A percentile compares a stretch with the other conserved stretches of the same genome.
Evolutionary conservation across 2,113 vertebrate species (phyloP).

Genomic region (Pycnonotus jocosus): DNA sequence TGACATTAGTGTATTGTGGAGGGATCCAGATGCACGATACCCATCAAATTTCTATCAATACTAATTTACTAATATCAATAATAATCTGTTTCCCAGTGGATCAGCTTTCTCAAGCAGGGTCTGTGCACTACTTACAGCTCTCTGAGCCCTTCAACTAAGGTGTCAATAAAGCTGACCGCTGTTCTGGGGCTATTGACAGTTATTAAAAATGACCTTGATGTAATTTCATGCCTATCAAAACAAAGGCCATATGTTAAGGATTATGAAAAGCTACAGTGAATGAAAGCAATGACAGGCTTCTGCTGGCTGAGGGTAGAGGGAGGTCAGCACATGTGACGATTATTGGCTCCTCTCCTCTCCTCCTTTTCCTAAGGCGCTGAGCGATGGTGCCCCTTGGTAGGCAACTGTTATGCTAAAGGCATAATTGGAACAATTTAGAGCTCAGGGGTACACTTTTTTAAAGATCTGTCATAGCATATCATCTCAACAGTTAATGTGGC

Average conservation of each 20-base stretch:
- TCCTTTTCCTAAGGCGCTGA: slow-evolving; percentile 9
- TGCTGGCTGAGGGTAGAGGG: not conserved
- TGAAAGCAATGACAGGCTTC: slow-evolving; percentile 29
- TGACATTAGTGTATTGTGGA: slow-evolving; percentile 72
- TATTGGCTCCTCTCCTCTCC: slow-evolving; percentile 24
- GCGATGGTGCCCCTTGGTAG: slow-evolving; percentile 1
- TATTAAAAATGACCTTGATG: slow-evolving; percentile 98
- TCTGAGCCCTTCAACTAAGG: slow-evolving; percentile 75
- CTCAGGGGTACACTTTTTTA: slow-evolving; percentile 29
- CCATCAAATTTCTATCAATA: slow-evolving; percentile 97
- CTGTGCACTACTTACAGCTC: slow-evolving; percentile 64
- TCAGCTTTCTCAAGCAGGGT: slow-evolving; percentile 71
- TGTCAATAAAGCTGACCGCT: slow-evolving; percentile 82
- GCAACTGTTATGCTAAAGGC: slow-evolving; percentile 51
- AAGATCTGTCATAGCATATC: slow-evolving; percentile 58
- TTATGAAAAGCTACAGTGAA: slow-evolving; percentile 71
- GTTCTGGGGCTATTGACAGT: slow-evolving; percentile 88
- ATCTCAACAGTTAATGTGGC: slow-evolving; percentile 48
- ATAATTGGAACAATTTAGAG: slow-evolving; percentile 61
- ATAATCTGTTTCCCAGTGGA: slow-evolving; percentile 84
- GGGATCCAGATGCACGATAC: slow-evolving; percentile 79
- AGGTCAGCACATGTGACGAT: slow-evolving; percentile 6
- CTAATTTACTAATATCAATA: slow-evolving; percentile 98
- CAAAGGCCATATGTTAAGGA: slow-evolving; percentile 80
- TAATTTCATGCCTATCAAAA: slow-evolving; percentile 89